Evolutionary conservation across 2,797 vertebrate genomes (phyloP).

Genomic region (Gobionotothen gibberifrons): DNA sequence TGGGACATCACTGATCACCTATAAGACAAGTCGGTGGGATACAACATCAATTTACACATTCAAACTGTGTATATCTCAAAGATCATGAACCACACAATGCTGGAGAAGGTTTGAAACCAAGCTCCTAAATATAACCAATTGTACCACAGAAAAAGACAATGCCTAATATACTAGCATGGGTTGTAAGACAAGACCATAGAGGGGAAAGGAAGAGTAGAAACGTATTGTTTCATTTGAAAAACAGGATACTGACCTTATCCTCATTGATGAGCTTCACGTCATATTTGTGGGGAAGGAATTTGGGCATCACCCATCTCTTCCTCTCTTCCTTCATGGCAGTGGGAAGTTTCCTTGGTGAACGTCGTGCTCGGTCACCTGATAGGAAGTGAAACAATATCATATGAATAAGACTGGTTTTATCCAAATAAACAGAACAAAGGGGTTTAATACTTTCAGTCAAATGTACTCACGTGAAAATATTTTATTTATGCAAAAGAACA

Average conservation of each 20-base stretch:
- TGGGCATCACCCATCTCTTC: constrained; percentile 96
- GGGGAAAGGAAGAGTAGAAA: no score
- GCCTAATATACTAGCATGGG: not conserved
- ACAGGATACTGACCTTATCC: constrained; percentile 89
- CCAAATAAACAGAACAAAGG: no score
- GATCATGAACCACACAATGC: not conserved
- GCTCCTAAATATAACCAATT: not conserved
- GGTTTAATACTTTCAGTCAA: not conserved
- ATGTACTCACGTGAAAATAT: no score
- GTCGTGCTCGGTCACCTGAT: constrained; percentile 92
- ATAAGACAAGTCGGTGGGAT: not conserved
- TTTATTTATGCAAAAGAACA: no score
- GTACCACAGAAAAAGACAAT: not conserved
- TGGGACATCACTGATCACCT: constrained; percentile 95
- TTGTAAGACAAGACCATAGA: not conserved
- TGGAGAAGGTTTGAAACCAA: not conserved
- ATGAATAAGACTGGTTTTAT: not conserved
- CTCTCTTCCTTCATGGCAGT: constrained; percentile 95
- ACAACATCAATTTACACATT: not conserved
- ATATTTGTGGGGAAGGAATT: constrained; percentile 97
- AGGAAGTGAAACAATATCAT: constrained; percentile 2
- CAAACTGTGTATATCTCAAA: not conserved
- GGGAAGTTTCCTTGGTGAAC: constrained; percentile 95
- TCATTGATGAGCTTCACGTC: constrained; percentile 95
- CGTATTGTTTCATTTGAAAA: no score